Conservation (phyloP, 1,140 invertebrate genomes). For the Batillaria attramentaria region DNA sequence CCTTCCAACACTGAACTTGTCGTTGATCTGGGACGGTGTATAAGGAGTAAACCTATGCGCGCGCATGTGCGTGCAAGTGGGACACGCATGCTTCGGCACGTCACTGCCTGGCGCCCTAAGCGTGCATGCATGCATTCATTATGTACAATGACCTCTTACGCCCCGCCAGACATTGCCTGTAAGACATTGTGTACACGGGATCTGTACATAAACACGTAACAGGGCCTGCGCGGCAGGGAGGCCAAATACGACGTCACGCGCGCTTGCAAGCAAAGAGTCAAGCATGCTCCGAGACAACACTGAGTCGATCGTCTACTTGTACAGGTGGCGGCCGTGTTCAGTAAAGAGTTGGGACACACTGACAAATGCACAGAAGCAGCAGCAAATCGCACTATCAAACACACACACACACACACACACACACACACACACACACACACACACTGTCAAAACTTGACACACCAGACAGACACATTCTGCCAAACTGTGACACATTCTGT, state of each 20-base stretch:
- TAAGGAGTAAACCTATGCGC: background rate
- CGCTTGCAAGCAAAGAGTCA: too few species aligned
- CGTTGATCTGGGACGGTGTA: background rate
- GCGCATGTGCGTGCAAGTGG: background rate
- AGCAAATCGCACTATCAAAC: too few species aligned
- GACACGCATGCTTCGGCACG: background rate
- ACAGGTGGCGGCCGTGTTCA: too few species aligned
- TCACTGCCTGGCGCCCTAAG: background rate
- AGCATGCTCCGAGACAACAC: too few species aligned
- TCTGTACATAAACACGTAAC: too few species aligned
- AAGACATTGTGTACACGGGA: too few species aligned
- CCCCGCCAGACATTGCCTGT: too few species aligned
- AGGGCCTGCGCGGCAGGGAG: background rate
- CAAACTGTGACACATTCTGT: background rate
- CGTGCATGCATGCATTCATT: background rate
- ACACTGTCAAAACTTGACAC: background rate
- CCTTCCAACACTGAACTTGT: too few species aligned
- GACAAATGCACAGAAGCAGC: too few species aligned
- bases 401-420: conserved; percentile 13
- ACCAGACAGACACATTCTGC: background rate
- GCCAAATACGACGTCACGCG: background rate
- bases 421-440: background rate
- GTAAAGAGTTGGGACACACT: too few species aligned
- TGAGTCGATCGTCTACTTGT: too few species aligned
- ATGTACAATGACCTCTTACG: too few species aligned